Conservation (phyloP, 2,113 vertebrate genomes). For the Mesembrinibis cayennensis region DNA sequence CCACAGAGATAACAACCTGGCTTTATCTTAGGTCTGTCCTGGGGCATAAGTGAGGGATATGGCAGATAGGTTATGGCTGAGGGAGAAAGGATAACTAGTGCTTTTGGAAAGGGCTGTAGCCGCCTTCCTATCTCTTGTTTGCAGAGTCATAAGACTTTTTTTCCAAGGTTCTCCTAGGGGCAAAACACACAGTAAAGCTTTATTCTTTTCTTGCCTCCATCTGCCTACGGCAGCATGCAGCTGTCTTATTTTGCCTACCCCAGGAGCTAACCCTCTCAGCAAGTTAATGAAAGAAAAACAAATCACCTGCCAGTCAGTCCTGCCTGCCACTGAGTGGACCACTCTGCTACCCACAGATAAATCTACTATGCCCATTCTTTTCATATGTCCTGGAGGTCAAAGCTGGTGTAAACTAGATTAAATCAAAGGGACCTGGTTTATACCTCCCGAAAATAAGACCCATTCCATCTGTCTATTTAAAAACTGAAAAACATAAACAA, state of each 20-base stretch:
- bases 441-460: background rate
- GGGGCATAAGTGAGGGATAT: background rate
- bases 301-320: background rate
- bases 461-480: background rate
- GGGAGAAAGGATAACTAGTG: background rate
- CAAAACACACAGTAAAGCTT: background rate
- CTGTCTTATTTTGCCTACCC: background rate
- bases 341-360: background rate
- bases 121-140: background rate
- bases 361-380: background rate
- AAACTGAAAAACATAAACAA: background rate
- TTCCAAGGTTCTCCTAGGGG: background rate
- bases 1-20: background rate
- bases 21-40: background rate
- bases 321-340: rapidly evolving
- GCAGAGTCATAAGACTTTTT: background rate
- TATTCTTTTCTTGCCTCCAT: background rate
- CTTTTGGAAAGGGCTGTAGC: background rate
- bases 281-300: background rate
- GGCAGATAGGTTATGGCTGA: background rate
- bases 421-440: background rate
- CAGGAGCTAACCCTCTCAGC: background rate
- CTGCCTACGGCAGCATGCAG: background rate
- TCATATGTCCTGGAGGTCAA: background rate
- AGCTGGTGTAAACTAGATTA: background rate